Percentiles rank a stretch among this genome's conserved stretches.
Conservation (phyloP, 2,113 vertebrate genomes). For the Notothenia coriiceps region DNA sequence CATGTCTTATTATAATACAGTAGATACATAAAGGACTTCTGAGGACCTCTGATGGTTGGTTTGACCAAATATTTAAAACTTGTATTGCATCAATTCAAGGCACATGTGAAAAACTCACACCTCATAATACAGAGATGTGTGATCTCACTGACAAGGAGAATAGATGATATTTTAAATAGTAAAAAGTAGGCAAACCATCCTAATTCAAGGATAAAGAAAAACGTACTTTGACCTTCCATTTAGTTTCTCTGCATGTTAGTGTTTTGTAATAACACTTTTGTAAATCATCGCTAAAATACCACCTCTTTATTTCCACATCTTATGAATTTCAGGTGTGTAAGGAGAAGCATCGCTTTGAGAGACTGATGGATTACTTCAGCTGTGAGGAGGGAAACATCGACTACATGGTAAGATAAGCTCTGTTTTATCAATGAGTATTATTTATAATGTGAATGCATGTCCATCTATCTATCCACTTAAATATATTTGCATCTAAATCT, state of each 20-base stretch:
- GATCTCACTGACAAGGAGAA: not conserved
- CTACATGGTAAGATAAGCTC: slow-evolving; percentile 89
- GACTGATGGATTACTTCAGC: slow-evolving; percentile 97
- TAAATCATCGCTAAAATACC: not conserved
- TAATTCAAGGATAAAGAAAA: not conserved
- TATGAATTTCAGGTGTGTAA: slow-evolving; percentile 90
- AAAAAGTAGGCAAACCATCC: not conserved
- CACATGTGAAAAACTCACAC: not conserved
- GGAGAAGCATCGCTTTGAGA: slow-evolving; percentile 96
- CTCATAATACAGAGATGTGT: not conserved
- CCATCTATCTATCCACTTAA: not conserved
- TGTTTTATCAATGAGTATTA: not conserved
- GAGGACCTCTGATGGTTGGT: not conserved
- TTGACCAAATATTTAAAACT: not conserved
- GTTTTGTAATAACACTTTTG: not conserved
- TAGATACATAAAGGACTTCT: not conserved
- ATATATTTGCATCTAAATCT: not conserved
- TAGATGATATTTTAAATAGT: not conserved
- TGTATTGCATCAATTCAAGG: not conserved
- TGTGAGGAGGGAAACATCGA: slow-evolving; percentile 97
- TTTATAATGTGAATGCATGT: not conserved
- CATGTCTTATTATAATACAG: not conserved
- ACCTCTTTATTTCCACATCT: not conserved
- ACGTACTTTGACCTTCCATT: not conserved
- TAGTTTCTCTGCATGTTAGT: not conserved